These are phyloP conservation scores for Nematostella vectensis DNA, from an alignment of 92 coral and sea anemone genomes.

Conservation along the genomic window DNA sequence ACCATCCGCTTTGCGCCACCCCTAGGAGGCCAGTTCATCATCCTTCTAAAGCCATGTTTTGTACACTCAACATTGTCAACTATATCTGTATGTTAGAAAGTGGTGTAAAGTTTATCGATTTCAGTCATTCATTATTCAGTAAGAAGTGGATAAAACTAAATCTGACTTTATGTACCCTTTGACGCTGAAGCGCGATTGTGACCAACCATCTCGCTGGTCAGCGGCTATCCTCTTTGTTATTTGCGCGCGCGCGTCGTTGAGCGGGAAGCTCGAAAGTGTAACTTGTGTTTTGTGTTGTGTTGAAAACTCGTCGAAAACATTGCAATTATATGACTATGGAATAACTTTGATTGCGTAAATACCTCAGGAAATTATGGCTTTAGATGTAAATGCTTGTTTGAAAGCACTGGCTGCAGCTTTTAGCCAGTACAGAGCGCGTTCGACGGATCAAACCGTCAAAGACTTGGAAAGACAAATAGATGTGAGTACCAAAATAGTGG, in stretches of 20 bases:
- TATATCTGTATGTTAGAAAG: too few species aligned
- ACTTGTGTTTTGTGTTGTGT: background rate
- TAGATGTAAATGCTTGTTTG: constrained; percentile 88
- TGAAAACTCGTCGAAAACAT: background rate
- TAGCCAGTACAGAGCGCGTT: constrained; percentile 81
- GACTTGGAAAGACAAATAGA: constrained; percentile 94
- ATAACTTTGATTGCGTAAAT: background rate
- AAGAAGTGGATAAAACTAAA: too few species aligned
- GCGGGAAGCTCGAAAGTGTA: constrained; percentile 43
- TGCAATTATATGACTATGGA: background rate
- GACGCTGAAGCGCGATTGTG: too few species aligned
- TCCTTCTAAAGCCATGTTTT: too few species aligned
- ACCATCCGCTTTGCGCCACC: too few species aligned
- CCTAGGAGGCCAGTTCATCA: too few species aligned
- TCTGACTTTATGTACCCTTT: too few species aligned
- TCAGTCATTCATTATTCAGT: too few species aligned
- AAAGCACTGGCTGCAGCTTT: constrained; percentile 91
- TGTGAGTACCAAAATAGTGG: constrained; percentile 42
- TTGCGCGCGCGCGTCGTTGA: constrained; percentile 24
- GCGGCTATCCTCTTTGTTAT: background rate
- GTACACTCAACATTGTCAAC: too few species aligned
- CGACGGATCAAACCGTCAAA: constrained; percentile 69
- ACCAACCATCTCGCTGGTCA: constrained; percentile 7
- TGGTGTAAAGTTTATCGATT: too few species aligned
- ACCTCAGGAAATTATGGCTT: constrained; percentile 46